Base-by-base conservation (phyloP, 2,797 vertebrate genomes). In the Darevskia mixta region DNA sequence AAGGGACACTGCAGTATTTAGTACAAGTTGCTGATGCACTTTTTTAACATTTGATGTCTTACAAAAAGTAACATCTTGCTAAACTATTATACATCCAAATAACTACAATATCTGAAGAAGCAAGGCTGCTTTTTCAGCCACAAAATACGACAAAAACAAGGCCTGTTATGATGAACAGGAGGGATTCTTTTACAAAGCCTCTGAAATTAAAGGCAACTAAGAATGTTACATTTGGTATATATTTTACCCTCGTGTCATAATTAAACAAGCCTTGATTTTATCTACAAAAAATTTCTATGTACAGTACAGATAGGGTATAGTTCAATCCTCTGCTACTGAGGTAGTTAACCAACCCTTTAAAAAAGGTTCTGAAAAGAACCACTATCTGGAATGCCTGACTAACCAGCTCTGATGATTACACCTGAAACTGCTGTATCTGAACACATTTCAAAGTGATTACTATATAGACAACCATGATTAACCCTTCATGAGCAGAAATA, bases 361-460 rank as follows among this genome's bases (percentile, higher is more conserved):
- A 97, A 99, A 98, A 98, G 98, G 99, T 99, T 99, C 99, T 99
- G 98, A 99, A 99, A 99, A 99, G 99, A 99, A 99, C 99, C 98
- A 99, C 98, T 98, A 99, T 99, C 98, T 99, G 99, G 99, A 99
- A 99, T 99, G 99, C 99, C 98, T 99, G 98, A 99, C 98, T 99
- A 98, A 99, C 98, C 98, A 98, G 98, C 98, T 98, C 98, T 99
- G 98, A 98, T 98, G 99, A 99, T 98, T 99, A 99, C 98, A 99
- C 99, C 98, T 98, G 98, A 98, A 98, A 98, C 98, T 98, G 98
- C 98, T 98, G 98, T 96, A 97, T 97, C 96, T 96, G 96, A 97
- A 97, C 97, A 97, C 97, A 97, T 97, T 97, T 97, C 97, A 67
- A 97, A 97, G 97, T 97, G 97, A 97, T 97, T 96, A 97, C 96